Base-by-base conservation (phyloP, 2,113 vertebrate species). In the Otus sunia region DNA sequence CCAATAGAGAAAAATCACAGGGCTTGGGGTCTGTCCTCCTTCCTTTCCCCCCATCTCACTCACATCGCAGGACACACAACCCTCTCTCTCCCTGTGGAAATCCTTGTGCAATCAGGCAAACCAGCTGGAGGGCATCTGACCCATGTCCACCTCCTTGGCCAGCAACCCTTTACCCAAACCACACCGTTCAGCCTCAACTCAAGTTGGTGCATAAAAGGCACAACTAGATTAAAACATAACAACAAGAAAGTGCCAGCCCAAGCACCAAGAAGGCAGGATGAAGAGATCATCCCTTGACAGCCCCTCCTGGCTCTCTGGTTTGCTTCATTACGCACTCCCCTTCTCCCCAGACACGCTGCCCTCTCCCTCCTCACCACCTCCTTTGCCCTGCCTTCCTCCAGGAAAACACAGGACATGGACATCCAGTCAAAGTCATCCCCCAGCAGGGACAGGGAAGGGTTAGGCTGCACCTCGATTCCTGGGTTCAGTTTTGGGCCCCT, bases 111-210 rank as follows among this genome's bases (percentile, higher is more conserved):
- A 50, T 7, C 52, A 36, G 11, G 5, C 22, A 32, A 23, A 50
- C 0, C 1, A 29, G 18, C n/a, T 10, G 10, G 36, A 60, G 34
- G 19, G 26, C 69, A 36, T 36, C n/a, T 36, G 10, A 55, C 25
- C 39, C 39, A 32, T 4, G 0, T 12, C 73, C 53, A 47, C 3
- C 45, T 80, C 53, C 60, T 12, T 1, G 0, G 13, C n/a, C 23
- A 62, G n/a, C 30, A 47, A 11, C 20, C 2, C 0, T 16, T 52
- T 37, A 32, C 14, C 29, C 49, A 19, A 17, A 26, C 11, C 27
- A 7, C 8, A 15, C 47, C 22, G 13, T 30, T 2, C 37, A 25
- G 52, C 37, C 59, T 45, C 75, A 66, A 2, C 30, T 34, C 45
- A 47, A 20, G 10, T 37, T 73, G 47, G 60, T 9, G 23, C 23